These are phyloP conservation scores for Gallinago paraguaiae DNA, from an alignment of 2,113 vertebrate genomes.

Conservation along the genomic window DNA sequence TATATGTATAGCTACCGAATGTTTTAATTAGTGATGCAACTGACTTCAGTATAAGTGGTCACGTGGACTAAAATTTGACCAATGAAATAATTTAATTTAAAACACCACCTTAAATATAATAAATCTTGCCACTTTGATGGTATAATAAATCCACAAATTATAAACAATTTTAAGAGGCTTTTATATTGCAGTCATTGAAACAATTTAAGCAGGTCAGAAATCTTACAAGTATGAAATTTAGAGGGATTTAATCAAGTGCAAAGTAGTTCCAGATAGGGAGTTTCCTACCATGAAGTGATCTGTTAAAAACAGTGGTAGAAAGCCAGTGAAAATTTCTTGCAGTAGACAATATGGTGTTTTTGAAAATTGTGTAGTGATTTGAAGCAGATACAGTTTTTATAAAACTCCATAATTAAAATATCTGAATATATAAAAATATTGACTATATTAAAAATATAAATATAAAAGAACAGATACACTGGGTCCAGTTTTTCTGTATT, in stretches of 20 bases:
- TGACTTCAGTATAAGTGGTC: not conserved
- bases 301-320: not conserved
- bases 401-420: not conserved
- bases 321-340: not conserved
- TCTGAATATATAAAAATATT: not conserved
- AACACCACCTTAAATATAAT: not conserved
- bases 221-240: fast-evolving
- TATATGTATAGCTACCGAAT: not conserved
- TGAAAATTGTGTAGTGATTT: not conserved
- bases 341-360: not conserved
- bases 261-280: not conserved
- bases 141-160: not conserved
- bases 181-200: not conserved
- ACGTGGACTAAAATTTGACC: not conserved
- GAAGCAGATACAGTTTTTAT: not conserved
- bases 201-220: not conserved
- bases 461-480: not conserved
- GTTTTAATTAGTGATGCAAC: not conserved
- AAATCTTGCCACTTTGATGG: not conserved
- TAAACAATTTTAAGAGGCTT: not conserved
- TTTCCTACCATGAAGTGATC: not conserved
- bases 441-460: not conserved
- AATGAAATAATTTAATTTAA: not conserved
- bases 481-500: not conserved
- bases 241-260: not conserved